phyloP scores from a whole-genome alignment of 2,113 vertebrate species.

The Hemibagrus wyckioides region DNA sequence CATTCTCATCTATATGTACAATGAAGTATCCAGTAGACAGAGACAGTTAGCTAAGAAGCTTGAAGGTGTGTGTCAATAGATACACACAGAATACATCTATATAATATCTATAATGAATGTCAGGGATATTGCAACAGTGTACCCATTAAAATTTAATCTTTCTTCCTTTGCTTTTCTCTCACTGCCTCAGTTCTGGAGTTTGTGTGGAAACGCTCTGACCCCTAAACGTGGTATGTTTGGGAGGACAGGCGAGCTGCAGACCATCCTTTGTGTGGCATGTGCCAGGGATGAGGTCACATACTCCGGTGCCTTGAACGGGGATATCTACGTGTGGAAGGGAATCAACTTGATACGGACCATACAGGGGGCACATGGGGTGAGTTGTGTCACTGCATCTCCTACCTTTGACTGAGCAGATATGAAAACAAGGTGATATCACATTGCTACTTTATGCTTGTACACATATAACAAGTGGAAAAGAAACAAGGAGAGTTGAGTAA shows the following conservation, averaged over 20 bases:
- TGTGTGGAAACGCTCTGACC: slow-evolving; percentile 95
- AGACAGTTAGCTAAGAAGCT: not conserved
- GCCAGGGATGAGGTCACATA: slow-evolving; percentile 95
- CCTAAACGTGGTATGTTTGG: slow-evolving; percentile 96
- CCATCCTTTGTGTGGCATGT: slow-evolving; percentile 95
- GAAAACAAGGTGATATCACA: not conserved
- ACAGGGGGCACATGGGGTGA: slow-evolving; percentile 94
- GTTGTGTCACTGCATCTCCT: slow-evolving; percentile 54
- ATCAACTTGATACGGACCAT: slow-evolving; percentile 91
- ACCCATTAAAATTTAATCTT: not conserved
- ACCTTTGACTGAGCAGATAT: not conserved
- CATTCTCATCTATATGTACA: not conserved
- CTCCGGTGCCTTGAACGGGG: slow-evolving; percentile 94
- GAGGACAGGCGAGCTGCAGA: slow-evolving; percentile 97
- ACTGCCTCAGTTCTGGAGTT: slow-evolving; percentile 91
- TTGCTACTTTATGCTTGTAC: not conserved
- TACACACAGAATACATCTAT: not conserved
- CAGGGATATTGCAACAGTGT: slow-evolving; percentile 50
- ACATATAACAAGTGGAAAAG: not conserved
- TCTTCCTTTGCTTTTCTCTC: not conserved
- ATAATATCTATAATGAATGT: not conserved
- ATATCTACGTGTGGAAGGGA: slow-evolving; percentile 98
- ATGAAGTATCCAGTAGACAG: not conserved
- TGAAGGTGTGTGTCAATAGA: not conserved
- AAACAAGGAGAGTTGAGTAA: too few species aligned